phyloP scores from a whole-genome alignment of 2,797 vertebrate species.

The Tachyglossus aculeatus region DNA sequence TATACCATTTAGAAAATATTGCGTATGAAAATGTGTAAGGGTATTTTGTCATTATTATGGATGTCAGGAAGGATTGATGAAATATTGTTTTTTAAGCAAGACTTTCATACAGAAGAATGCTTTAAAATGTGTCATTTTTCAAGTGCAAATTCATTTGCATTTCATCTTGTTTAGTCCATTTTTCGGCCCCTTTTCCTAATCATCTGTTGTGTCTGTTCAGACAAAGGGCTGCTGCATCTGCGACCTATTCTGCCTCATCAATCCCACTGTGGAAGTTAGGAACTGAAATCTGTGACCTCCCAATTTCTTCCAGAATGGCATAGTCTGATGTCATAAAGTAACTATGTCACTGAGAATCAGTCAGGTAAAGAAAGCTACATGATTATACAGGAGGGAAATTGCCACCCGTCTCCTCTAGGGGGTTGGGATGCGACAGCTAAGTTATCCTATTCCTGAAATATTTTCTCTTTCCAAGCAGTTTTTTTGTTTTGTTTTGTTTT shows the following conservation, averaged over 20 bases:
- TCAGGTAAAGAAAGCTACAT: no score
- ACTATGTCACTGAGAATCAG: slow-evolving; percentile 28
- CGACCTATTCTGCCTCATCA: slow-evolving; percentile 16
- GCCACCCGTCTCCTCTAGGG: slow-evolving; percentile 9
- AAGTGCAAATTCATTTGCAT: slow-evolving; percentile 29
- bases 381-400: slow-evolving; percentile 2
- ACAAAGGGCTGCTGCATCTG: neutral
- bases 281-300: slow-evolving; percentile 31
- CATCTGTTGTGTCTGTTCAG: slow-evolving; percentile 16
- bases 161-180: slow-evolving; percentile 7
- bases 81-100: slow-evolving; percentile 42
- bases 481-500: no score
- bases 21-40: slow-evolving; percentile 44
- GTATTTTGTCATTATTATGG: slow-evolving; percentile 45
- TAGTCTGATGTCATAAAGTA: slow-evolving; percentile 1
- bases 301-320: neutral
- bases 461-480: slow-evolving; percentile 25
- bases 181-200: neutral
- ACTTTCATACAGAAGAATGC: slow-evolving; percentile 16
- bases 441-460: slow-evolving; percentile 1
- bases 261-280: neutral
- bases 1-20: slow-evolving; percentile 61
- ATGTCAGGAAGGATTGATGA: slow-evolving; percentile 39
- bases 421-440: slow-evolving; percentile 29
- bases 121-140: slow-evolving; percentile 34